phyloP scores from a whole-genome alignment of 2,113 vertebrate genomes.

The Hyperopisus bebe region DNA sequence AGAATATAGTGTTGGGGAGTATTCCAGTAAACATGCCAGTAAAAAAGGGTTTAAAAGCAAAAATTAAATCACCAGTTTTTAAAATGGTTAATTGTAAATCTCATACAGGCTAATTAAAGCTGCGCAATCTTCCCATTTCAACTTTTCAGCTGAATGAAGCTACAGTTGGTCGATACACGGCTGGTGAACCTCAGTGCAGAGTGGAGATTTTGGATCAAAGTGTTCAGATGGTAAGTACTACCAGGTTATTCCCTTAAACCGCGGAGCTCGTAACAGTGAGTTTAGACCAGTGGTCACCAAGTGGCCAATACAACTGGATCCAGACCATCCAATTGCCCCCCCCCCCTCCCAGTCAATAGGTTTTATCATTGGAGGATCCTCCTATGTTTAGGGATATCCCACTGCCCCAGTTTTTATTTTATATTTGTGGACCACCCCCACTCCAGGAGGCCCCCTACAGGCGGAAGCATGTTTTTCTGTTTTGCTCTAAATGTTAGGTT shows the following conservation, averaged over 20 bases:
- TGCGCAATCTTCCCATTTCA: background rate
- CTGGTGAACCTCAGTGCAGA: background rate
- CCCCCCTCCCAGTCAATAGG: background rate
- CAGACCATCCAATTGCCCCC: background rate
- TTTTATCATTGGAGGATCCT: background rate
- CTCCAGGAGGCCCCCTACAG: background rate
- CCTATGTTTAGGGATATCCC: background rate
- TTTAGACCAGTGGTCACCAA: background rate
- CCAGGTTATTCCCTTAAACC: background rate
- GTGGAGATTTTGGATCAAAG: background rate
- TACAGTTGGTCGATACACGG: background rate
- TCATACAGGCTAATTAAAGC: background rate
- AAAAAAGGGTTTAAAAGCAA: background rate
- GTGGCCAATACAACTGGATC: background rate
- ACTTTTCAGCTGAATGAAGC: background rate
- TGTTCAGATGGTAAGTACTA: background rate
- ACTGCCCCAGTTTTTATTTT: too few species aligned
- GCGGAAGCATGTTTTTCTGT: background rate
- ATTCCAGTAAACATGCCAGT: background rate
- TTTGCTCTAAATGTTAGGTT: background rate
- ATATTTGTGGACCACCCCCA: background rate
- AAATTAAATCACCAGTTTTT: background rate
- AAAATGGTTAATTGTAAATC: background rate
- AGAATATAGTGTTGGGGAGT: background rate
- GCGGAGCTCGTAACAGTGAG: background rate